A percentile compares a stretch with the other conserved stretches of the same genome.
Conservation (phyloP, 2,113 vertebrate species). For the Gallinago paraguaiae region DNA sequence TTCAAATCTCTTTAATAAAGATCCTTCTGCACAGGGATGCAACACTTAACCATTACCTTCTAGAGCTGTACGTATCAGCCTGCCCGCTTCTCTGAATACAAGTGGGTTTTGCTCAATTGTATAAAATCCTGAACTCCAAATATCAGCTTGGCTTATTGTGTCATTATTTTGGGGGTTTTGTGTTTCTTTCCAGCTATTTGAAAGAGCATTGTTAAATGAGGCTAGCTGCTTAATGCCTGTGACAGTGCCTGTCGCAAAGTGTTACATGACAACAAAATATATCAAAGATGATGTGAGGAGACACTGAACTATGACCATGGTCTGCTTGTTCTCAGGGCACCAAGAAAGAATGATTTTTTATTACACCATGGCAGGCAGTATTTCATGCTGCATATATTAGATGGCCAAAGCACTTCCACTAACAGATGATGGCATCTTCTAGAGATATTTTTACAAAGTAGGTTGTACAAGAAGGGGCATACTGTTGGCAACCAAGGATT, state of each 20-base stretch:
- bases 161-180: not conserved
- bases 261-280: not conserved
- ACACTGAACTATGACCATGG: not conserved
- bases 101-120: not conserved
- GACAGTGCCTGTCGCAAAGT: not conserved
- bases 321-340: not conserved
- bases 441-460: not conserved
- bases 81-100: not conserved
- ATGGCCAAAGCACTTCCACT: not conserved
- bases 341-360: not conserved
- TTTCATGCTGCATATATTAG: not conserved
- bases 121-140: not conserved
- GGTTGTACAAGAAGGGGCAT: not conserved
- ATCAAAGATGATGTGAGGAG: not conserved
- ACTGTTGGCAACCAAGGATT: not conserved
- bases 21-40: not conserved
- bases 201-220: not conserved
- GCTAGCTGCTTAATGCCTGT: not conserved
- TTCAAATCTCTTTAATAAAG: not conserved
- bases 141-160: not conserved
- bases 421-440: not conserved
- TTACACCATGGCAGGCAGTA: not conserved
- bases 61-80: not conserved
- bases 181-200: not conserved
- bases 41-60: not conserved